A percentile compares a stretch with the other conserved stretches of the same genome.
These are phyloP conservation scores for Kryphioiulus occultus DNA, from an alignment of 2,888 invertebrate species.

Conservation along the genomic window DNA sequence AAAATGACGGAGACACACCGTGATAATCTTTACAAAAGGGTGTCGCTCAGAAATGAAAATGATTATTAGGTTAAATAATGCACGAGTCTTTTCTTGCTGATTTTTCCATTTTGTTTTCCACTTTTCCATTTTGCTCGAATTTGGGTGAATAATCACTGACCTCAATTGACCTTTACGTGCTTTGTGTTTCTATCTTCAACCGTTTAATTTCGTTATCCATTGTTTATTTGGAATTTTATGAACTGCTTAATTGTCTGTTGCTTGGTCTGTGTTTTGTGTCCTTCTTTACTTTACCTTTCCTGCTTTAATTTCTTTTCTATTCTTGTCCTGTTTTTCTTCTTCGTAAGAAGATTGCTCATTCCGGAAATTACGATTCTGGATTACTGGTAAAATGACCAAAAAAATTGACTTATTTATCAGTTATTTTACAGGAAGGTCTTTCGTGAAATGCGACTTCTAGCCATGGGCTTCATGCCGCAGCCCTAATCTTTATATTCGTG, in stretches of 20 bases:
- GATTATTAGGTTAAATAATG: neutral
- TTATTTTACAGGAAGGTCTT: neutral
- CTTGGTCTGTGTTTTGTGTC: neutral
- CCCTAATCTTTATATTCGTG: neutral
- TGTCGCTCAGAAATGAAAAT: neutral
- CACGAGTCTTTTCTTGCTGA: neutral
- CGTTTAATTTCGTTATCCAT: neutral
- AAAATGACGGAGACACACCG: neutral
- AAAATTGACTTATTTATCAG: neutral
- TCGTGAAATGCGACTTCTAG: neutral
- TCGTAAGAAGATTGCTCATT: constrained; percentile 24
- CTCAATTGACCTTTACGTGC: neutral
- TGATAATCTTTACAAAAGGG: neutral
- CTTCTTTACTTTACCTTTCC: neutral
- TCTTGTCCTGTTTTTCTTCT: neutral
- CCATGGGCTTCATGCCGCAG: neutral
- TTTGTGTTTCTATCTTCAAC: neutral
- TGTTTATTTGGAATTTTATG: neutral
- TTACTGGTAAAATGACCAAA: neutral
- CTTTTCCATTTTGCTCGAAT: neutral
- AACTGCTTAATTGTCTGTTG: neutral
- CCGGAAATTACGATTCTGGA: constrained; percentile 39
- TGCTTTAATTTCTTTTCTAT: neutral
- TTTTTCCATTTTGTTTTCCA: neutral
- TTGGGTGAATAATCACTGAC: neutral